These are phyloP conservation scores for Dicentrarchus labrax DNA, from an alignment of 2,113 vertebrate species.

Conservation along the genomic window DNA sequence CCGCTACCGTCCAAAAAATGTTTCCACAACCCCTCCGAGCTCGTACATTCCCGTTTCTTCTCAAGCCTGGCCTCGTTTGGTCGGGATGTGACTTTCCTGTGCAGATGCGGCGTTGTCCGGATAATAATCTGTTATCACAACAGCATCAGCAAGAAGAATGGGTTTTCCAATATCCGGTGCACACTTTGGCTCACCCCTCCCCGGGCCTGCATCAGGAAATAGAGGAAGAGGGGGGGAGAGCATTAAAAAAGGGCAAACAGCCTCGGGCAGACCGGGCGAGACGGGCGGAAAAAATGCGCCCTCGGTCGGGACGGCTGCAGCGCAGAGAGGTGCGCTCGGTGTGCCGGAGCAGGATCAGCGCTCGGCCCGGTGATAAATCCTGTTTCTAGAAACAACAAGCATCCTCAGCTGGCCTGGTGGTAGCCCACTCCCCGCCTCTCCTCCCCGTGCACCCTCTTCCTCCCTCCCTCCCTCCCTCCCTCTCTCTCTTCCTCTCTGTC, in stretches of 20 bases:
- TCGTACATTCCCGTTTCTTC: not conserved
- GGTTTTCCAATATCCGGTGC: slow-evolving; percentile 85
- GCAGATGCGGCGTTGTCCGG: slow-evolving; percentile 49
- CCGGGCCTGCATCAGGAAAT: slow-evolving; percentile 76
- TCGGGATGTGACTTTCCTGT: slow-evolving; percentile 38
- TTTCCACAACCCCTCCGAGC: slow-evolving; percentile 15
- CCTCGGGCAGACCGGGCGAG: slow-evolving; percentile 36
- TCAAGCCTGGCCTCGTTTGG: slow-evolving; percentile 34
- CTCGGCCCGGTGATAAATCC: slow-evolving; percentile 41
- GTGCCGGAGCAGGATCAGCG: slow-evolving; percentile 45
- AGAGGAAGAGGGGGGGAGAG: slow-evolving; percentile 65
- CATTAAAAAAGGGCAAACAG: slow-evolving; percentile 39
- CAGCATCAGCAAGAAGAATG: slow-evolving; percentile 78
- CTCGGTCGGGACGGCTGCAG: slow-evolving; percentile 38
- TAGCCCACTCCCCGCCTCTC: slow-evolving; percentile 60
- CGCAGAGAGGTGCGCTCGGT: slow-evolving; percentile 31
- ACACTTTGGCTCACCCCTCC: slow-evolving; percentile 79
- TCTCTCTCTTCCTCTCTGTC: slow-evolving; percentile 44
- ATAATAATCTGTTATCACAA: slow-evolving; percentile 71
- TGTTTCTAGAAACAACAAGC: slow-evolving; percentile 75
- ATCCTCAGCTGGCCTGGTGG: slow-evolving; percentile 74
- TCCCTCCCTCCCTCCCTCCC: slow-evolving; percentile 31
- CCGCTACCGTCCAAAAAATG: slow-evolving; percentile 53
- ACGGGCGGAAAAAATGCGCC: slow-evolving; percentile 8
- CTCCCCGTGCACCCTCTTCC: slow-evolving; percentile 30